Evolutionary conservation across 2,888 invertebrate genomes (phyloP).

Genomic region (Rhimphoctona megacephalus): DNA sequence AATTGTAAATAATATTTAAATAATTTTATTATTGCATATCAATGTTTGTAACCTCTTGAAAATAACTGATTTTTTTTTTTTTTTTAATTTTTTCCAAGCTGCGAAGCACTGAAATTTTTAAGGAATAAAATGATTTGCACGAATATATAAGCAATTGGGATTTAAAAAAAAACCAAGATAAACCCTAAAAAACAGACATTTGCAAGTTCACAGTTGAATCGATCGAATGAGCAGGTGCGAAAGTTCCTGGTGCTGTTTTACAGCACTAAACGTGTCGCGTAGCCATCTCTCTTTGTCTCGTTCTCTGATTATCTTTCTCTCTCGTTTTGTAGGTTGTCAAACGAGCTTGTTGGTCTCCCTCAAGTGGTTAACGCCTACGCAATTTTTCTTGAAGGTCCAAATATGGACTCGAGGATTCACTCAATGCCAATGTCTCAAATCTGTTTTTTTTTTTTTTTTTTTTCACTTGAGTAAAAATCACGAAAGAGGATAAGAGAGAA

Average conservation of each 20-base stretch:
- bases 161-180: background rate
- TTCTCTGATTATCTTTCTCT: background rate
- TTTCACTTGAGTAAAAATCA: background rate
- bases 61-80: background rate
- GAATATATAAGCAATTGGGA: too few species aligned
- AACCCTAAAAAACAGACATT: background rate
- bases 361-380: slow-evolving; percentile 60
- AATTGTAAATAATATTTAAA: background rate
- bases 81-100: too few species aligned
- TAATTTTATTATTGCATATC: too few species aligned
- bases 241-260: slow-evolving; percentile 15
- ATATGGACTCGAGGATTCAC: slow-evolving; percentile 63
- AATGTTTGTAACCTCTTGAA: too few species aligned
- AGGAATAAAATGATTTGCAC: too few species aligned
- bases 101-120: too few species aligned
- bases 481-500: background rate
- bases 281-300: background rate
- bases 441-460: slow-evolving; percentile 13
- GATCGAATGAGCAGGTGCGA: slow-evolving; percentile 22
- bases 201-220: background rate
- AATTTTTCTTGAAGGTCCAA: slow-evolving; percentile 65
- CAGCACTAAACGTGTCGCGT: slow-evolving; percentile 1
- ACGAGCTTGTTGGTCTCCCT: slow-evolving; percentile 35
- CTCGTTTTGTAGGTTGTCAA: slow-evolving; percentile 10
- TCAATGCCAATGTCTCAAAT: slow-evolving; percentile 64